Conservation (phyloP, 2,797 vertebrate species). For the Pseudochirops cupreus region DNA sequence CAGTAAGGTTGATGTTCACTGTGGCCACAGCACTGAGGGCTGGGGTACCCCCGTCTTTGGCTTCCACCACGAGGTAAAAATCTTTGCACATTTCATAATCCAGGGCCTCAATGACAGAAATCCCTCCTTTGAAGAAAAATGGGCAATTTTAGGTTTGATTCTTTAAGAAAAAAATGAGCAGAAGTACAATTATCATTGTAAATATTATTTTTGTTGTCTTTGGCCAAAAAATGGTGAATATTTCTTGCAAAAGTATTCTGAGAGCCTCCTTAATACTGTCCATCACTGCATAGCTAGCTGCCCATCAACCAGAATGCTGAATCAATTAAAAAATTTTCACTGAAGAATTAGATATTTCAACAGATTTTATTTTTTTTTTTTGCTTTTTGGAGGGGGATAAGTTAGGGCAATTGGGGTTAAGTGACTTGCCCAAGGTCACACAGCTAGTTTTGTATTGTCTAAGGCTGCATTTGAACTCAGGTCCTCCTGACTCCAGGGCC, state of each 20-base stretch:
- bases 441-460: too few relatives aligned
- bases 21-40: conserved; percentile 94
- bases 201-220: conserved; percentile 7
- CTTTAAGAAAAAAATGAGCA: not conserved
- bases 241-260: conserved; percentile 25
- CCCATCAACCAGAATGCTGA: not conserved
- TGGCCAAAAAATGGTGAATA: conserved; percentile 1
- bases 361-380: not conserved
- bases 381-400: too few relatives aligned
- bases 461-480: too few relatives aligned
- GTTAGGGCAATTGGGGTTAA: too few relatives aligned
- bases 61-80: conserved; percentile 96
- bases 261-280: conserved; percentile 32
- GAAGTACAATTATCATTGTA: not conserved
- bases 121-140: conserved; percentile 87
- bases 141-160: conserved; percentile 52
- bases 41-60: conserved; percentile 94
- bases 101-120: conserved; percentile 91
- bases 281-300: conserved; percentile 15
- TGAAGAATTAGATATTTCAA: not conserved
- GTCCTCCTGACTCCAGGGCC: too few relatives aligned
- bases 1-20: conserved; percentile 94
- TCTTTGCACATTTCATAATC: conserved; percentile 95
- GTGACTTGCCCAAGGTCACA: too few relatives aligned
- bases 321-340: not conserved